Evolutionary conservation across 2,113 vertebrate species (phyloP).

Genomic region (Setophaga petechia): DNA sequence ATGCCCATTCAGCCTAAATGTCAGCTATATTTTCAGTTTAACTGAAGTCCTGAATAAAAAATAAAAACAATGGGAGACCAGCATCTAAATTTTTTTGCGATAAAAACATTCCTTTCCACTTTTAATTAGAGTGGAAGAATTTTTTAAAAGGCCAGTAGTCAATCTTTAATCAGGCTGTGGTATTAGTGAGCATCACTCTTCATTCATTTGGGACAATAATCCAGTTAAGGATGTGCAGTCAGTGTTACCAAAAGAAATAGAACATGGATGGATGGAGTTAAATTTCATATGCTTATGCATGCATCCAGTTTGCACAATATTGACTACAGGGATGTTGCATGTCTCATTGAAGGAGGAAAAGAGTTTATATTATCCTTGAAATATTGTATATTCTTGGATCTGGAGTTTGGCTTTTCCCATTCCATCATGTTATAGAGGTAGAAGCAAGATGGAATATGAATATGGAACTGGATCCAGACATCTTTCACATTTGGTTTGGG

Average conservation of each 20-base stretch:
- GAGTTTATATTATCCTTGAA: neutral
- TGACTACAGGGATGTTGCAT: neutral
- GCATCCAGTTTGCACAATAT: neutral
- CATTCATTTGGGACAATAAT: neutral
- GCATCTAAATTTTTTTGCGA: neutral
- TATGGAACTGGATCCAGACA: conserved; percentile 30
- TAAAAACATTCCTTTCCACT: neutral
- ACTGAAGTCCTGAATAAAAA: neutral
- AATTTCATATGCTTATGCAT: neutral
- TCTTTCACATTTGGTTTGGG: conserved; percentile 10
- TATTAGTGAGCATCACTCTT: neutral
- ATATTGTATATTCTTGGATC: neutral
- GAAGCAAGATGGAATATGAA: neutral
- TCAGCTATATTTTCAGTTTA: neutral
- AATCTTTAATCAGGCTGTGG: neutral
- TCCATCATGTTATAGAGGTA: neutral
- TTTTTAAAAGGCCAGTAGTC: neutral
- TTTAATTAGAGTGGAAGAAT: neutral
- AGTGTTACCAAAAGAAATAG: neutral
- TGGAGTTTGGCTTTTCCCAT: neutral
- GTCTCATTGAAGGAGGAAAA: neutral
- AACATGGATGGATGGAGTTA: neutral
- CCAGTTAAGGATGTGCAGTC: neutral
- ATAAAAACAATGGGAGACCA: neutral
- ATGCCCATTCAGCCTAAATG: neutral